These are phyloP conservation scores for Pygoscelis adeliae DNA, from an alignment of 2,113 vertebrate species.

Conservation along the genomic window DNA sequence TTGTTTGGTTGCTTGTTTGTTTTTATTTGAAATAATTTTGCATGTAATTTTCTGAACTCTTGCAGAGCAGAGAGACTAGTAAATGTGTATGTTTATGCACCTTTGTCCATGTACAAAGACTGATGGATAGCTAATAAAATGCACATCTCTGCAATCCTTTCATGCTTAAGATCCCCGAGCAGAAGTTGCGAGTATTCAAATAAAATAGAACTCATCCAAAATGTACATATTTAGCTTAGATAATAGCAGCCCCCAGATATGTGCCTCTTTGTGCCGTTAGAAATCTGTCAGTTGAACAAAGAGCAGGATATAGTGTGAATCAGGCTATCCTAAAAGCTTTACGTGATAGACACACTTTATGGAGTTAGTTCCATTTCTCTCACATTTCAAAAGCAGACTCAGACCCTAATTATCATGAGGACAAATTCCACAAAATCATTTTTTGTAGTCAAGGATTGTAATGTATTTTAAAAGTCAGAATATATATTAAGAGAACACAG, in stretches of 20 bases:
- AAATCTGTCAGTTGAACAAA: constrained; percentile 67
- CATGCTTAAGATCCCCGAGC: constrained; percentile 13
- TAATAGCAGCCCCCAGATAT: constrained; percentile 27
- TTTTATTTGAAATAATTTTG: constrained; percentile 46
- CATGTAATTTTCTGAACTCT: background rate
- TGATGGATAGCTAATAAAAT: constrained; percentile 30
- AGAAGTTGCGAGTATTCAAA: constrained; percentile 44
- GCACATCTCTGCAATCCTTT: constrained; percentile 8
- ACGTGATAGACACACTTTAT: constrained; percentile 38
- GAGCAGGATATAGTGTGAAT: constrained; percentile 26
- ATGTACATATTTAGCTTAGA: constrained; percentile 52
- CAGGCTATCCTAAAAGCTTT: constrained; percentile 51
- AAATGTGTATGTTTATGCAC: constrained; percentile 5
- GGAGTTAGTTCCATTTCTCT: constrained; percentile 27
- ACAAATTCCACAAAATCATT: constrained; percentile 5
- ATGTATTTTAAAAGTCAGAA: constrained; percentile 13
- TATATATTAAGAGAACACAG: constrained; percentile 19
- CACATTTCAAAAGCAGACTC: constrained; percentile 40
- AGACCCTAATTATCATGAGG: constrained; percentile 22
- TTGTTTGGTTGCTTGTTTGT: background rate
- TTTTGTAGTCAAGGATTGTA: constrained; percentile 22
- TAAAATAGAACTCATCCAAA: constrained; percentile 42
- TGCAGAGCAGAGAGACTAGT: background rate
- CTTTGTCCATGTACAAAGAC: constrained; percentile 10
- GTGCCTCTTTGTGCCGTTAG: constrained; percentile 1